A percentile compares a stretch with the other conserved stretches of the same genome.
These are phyloP conservation scores for Graphium colonna DNA, from an alignment of 2,888 invertebrate species.

Conservation along the genomic window DNA sequence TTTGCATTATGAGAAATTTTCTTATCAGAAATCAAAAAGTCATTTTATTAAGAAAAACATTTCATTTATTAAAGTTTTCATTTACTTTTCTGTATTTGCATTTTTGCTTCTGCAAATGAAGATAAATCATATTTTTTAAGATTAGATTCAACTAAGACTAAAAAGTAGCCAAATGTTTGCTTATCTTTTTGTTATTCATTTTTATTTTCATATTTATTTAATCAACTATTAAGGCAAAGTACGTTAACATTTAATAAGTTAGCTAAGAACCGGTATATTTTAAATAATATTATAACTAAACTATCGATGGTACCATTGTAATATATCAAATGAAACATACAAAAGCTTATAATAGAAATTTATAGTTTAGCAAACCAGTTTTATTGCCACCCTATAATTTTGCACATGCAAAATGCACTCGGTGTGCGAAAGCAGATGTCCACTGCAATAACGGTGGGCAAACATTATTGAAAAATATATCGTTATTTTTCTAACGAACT, in stretches of 20 bases:
- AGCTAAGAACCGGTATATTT: neutral
- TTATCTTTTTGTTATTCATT: too few relatives aligned
- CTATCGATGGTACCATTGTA: neutral
- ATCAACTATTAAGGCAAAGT: neutral
- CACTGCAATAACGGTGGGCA: slow-evolving; percentile 3
- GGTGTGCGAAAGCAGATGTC: slow-evolving; percentile 19
- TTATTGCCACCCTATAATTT: slow-evolving; percentile 29
- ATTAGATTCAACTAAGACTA: too few relatives aligned
- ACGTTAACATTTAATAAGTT: neutral
- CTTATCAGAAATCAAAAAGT: too few relatives aligned
- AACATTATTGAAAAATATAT: neutral
- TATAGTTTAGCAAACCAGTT: slow-evolving; percentile 54
- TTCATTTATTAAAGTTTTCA: too few relatives aligned
- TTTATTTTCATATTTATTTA: neutral
- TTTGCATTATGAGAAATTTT: too few relatives aligned
- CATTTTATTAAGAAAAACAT: too few relatives aligned
- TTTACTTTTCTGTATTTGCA: too few relatives aligned
- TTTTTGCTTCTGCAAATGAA: too few relatives aligned
- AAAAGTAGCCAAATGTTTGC: too few relatives aligned
- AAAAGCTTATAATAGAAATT: neutral
- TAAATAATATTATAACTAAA: neutral
- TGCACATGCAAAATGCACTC: slow-evolving; percentile 16
- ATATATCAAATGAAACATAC: neutral
- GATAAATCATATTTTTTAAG: too few relatives aligned
- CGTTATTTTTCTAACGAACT: neutral